phyloP scores from a whole-genome alignment of 2,797 vertebrate species.

The Sebastes vulpes region DNA sequence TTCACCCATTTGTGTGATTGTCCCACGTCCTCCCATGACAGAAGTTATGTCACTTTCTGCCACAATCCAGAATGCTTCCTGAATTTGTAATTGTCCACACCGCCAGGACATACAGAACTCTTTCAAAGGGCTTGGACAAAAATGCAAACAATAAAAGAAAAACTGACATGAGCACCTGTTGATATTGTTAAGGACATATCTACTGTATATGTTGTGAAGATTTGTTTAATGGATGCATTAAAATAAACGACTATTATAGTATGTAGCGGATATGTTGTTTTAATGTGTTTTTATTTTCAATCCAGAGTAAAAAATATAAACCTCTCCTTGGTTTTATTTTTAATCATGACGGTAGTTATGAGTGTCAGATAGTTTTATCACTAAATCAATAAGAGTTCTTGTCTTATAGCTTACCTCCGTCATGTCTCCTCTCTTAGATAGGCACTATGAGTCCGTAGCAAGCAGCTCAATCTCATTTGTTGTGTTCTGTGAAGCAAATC shows the following conservation, averaged over 20 bases:
- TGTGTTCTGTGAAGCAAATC: conserved; percentile 80
- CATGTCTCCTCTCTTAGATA: conserved; percentile 11
- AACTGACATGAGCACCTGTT: conserved; percentile 66
- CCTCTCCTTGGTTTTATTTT: conserved; percentile 7
- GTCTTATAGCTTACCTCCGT: conserved; percentile 1
- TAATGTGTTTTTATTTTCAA: conserved; percentile 45
- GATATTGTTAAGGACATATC: conserved; percentile 74
- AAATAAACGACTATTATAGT: conserved; percentile 72
- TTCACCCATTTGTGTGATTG: conserved; percentile 39
- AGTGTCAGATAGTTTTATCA: background rate
- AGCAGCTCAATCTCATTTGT: conserved; percentile 76
- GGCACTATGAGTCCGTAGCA: conserved; percentile 26
- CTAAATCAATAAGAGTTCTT: background rate
- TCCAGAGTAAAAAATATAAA: background rate
- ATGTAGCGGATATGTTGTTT: conserved; percentile 52
- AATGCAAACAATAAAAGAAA: conserved; percentile 53
- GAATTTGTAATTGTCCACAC: conserved; percentile 55
- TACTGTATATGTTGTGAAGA: conserved; percentile 80
- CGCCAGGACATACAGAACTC: conserved; percentile 55
- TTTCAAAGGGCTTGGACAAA: conserved; percentile 80
- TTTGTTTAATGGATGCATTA: conserved; percentile 79
- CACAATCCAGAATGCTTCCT: conserved; percentile 80
- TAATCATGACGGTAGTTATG: background rate
- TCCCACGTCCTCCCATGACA: conserved; percentile 30
- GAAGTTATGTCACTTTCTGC: conserved; percentile 48